These are phyloP conservation scores for Gavia stellata DNA, from an alignment of 2,113 vertebrate genomes.

Conservation along the genomic window DNA sequence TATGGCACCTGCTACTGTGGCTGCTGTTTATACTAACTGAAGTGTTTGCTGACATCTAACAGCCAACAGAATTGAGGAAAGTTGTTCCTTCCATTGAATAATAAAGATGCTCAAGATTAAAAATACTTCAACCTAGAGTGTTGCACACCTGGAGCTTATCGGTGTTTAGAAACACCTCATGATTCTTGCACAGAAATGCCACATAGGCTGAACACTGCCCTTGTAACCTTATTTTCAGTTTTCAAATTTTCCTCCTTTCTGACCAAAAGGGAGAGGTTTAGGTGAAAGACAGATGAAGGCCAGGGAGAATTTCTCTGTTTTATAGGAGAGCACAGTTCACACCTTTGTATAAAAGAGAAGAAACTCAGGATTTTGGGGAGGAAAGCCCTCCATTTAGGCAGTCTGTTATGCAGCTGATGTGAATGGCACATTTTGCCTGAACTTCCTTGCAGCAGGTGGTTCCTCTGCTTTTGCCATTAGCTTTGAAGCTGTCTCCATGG, in stretches of 20 bases:
- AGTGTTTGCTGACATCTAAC: neutral
- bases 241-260: neutral
- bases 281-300: neutral
- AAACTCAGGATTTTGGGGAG: neutral
- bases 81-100: neutral
- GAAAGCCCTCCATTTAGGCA: neutral
- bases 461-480: neutral
- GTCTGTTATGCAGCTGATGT: neutral
- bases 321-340: neutral
- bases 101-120: neutral
- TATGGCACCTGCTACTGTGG: neutral
- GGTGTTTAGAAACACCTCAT: neutral
- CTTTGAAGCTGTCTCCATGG: neutral
- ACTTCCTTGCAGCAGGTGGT: neutral
- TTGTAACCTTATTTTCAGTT: neutral
- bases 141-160: neutral
- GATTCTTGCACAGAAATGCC: neutral
- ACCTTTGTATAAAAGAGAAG: neutral
- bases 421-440: neutral
- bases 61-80: neutral
- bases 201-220: neutral
- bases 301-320: neutral
- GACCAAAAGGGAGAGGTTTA: neutral
- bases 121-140: neutral
- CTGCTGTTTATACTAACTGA: neutral